Percentiles rank a stretch among this genome's conserved stretches.
phyloP scores from a whole-genome alignment of 2,888 invertebrate species.

The Agonopterix heracliana region DNA sequence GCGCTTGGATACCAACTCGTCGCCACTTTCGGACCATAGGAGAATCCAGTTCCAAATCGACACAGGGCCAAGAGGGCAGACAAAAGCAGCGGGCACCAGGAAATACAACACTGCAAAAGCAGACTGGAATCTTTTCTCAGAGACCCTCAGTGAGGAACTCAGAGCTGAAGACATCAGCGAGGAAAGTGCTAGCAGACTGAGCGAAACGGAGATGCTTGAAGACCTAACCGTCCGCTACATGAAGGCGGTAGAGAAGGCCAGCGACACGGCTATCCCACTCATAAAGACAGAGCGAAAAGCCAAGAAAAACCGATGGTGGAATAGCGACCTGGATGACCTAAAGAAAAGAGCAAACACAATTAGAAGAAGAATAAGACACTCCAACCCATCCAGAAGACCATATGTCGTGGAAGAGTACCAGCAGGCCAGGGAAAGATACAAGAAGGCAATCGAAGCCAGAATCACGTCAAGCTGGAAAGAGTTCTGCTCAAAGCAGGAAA shows the following conservation, averaged over 20 bases:
- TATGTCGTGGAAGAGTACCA: neutral
- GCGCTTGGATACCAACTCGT: neutral
- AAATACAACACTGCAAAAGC: neutral
- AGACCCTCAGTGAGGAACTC: neutral
- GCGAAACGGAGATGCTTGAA: neutral
- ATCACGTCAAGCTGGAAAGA: slow-evolving; percentile 9
- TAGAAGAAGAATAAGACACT: too few relatives aligned
- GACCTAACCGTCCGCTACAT: neutral
- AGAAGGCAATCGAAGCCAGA: neutral
- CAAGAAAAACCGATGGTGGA: slow-evolving; percentile 6
- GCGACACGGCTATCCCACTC: neutral
- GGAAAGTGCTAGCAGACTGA: too few relatives aligned
- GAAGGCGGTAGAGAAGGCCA: neutral
- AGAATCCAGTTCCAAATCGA: neutral
- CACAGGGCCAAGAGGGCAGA: neutral
- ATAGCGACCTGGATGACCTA: neutral
- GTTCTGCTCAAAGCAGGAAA: too few relatives aligned
- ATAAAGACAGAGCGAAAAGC: neutral
- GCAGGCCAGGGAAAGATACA: neutral
- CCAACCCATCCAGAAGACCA: neutral
- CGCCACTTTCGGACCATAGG: neutral
- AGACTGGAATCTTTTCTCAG: neutral
- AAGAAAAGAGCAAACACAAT: slow-evolving; percentile 2
- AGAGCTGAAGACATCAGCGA: neutral
- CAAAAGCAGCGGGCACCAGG: neutral